Evolutionary conservation across 2,113 vertebrate genomes (phyloP), one percentile per base, ranked within the genome.

Genomic region (Megaceryle torquata): DNA sequence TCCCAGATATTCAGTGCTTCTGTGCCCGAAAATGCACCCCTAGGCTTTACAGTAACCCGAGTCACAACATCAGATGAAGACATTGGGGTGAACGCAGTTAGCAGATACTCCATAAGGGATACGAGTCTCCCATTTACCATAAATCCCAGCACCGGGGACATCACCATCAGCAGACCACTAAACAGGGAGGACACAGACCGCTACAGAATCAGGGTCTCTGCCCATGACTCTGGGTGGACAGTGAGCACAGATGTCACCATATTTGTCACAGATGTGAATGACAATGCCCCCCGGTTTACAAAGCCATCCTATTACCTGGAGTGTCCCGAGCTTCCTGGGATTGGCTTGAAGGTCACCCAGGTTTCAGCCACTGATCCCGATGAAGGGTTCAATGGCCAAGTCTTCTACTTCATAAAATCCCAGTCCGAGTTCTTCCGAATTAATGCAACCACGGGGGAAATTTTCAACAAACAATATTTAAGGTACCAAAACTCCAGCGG

Each of bases 11-110:
- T 99, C 53, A 99, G 99, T 41, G 98, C 99, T 72, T 98, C 98
- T 1, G 98, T 99, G 79, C 98, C 99, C 25, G 99, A 99, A 97
- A 99, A 99, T 10, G 99, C 99, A 7, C 99, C 99, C 5, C 97
- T 99, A 48, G 99, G 99, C 15, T 99, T 98, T 92, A 99, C 98
- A 0, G 99, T 99, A 37, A 99, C 99, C 10, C 98, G 97, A 21
- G 99, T 99, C 68, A 99, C 99, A 2, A 99, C 99, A 3, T 99
- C 99, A 2, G 99, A 99, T 46, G 99, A 99, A 95, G 99, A 99
- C 14, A 94, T 98, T 1, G 99, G 99, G 18, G 89, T 98, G 43
- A 99, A 99, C 0, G 98, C 99, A 0, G 74, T 99, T n/a, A 99
- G 99, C 83, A 98, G 98, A 46, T 99, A 99, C 68, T 99, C 99